Evolutionary conservation across 2,888 invertebrate species (phyloP).

Genomic region (Schrankia costaestrigalis): DNA sequence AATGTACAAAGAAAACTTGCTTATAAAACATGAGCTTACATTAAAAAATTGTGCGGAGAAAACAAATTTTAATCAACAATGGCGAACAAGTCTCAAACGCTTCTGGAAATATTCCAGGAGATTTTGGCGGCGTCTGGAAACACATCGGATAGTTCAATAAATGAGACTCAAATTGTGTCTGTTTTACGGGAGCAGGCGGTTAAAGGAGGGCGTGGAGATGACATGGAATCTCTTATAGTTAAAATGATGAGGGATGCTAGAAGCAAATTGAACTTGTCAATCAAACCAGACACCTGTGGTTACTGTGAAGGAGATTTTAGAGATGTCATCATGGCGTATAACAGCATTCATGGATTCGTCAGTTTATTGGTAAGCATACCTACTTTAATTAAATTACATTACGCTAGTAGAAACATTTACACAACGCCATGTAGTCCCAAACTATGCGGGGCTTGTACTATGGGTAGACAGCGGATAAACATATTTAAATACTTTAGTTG

Average conservation of each 20-base stretch:
- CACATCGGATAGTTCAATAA: slow-evolving; percentile 52
- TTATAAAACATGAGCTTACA: slow-evolving; percentile 12
- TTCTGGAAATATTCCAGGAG: slow-evolving; percentile 70
- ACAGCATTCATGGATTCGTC: slow-evolving; percentile 89
- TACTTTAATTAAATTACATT: background rate
- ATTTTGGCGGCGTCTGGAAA: slow-evolving; percentile 70
- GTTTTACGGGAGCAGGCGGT: slow-evolving; percentile 60
- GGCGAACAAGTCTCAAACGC: slow-evolving; percentile 64
- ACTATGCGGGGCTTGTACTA: background rate
- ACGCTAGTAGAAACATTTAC: background rate
- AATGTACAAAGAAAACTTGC: slow-evolving; percentile 5
- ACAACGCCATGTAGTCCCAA: background rate
- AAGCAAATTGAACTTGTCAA: slow-evolving; percentile 49
- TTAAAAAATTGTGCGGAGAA: slow-evolving; percentile 7
- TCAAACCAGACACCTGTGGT: slow-evolving; percentile 60
- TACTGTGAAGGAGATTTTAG: slow-evolving; percentile 83
- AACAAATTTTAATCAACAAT: slow-evolving; percentile 39
- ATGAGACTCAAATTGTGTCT: slow-evolving; percentile 64
- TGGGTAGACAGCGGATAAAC: no score
- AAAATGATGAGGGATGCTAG: slow-evolving; percentile 65
- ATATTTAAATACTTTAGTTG: no score
- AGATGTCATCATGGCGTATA: slow-evolving; percentile 83
- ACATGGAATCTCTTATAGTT: slow-evolving; percentile 56
- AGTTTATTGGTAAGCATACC: slow-evolving; percentile 85
- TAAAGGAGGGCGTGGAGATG: slow-evolving; percentile 42